These are phyloP conservation scores for Zaprionus taronus DNA, from an alignment of 1,140 invertebrate species.

Conservation along the genomic window DNA sequence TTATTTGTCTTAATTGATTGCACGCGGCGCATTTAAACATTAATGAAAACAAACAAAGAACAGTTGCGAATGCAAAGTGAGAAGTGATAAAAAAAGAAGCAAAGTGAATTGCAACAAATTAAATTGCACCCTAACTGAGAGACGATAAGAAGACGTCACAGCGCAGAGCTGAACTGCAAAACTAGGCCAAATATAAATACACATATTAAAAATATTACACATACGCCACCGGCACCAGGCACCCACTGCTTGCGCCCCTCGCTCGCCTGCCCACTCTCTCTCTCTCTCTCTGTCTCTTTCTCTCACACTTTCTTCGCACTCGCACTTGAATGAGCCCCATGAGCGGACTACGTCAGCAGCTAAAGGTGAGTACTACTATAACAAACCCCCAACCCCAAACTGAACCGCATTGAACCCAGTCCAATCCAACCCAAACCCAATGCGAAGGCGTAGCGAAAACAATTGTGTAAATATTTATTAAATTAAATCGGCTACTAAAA, in stretches of 20 bases:
- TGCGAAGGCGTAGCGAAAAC: constrained; percentile 24
- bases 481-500: constrained; percentile 55
- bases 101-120: constrained; percentile 1
- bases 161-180: constrained; percentile 17
- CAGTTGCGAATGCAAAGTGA: not conserved
- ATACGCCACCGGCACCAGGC: constrained; percentile 63
- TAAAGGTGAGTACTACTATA: constrained; percentile 72
- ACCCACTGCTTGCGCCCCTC: constrained; percentile 12
- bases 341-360: constrained; percentile 81
- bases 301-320: constrained; percentile 4
- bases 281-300: not conserved
- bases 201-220: constrained; percentile 61
- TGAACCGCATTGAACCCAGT: constrained; percentile 23
- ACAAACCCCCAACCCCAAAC: not conserved
- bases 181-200: constrained; percentile 57
- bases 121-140: constrained; percentile 13
- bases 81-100: constrained; percentile 29
- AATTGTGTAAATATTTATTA: constrained; percentile 76
- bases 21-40: constrained; percentile 38
- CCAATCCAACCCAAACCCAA: constrained; percentile 2
- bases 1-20: constrained; percentile 27
- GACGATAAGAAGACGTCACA: not conserved
- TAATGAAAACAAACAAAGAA: constrained; percentile 24
- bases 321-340: constrained; percentile 79
- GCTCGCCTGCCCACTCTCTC: not conserved